Percentiles rank a stretch among this genome's conserved stretches.
Conservation (phyloP, 2,888 invertebrate genomes). For the Dorcus parallelipipedus region DNA sequence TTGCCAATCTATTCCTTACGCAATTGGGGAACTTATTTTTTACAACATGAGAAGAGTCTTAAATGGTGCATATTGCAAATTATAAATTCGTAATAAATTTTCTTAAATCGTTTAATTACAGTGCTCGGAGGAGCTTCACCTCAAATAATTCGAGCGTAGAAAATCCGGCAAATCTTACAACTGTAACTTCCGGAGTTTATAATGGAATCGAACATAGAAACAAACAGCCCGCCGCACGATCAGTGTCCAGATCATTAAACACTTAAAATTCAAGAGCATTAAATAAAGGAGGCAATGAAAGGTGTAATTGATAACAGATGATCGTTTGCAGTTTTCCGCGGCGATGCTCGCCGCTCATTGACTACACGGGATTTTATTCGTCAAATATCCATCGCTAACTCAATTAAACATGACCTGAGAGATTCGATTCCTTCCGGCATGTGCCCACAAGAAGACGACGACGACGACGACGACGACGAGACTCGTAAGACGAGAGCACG, state of each 20-base stretch:
- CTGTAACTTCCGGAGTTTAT: no score
- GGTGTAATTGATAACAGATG: slow-evolving; percentile 49
- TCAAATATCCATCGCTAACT: slow-evolving; percentile 42
- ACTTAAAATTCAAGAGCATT: slow-evolving; percentile 43
- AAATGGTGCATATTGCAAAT: no score
- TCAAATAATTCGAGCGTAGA: no score
- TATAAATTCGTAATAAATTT: no score
- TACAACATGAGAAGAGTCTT: no score
- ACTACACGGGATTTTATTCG: slow-evolving; percentile 31
- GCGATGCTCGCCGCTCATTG: slow-evolving; percentile 13
- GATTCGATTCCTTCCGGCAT: slow-evolving; percentile 36
- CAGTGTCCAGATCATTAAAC: slow-evolving; percentile 40
- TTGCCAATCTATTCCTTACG: no score
- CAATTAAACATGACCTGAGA: slow-evolving; percentile 40
- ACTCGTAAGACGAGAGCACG: no score
- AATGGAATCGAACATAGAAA: neutral
- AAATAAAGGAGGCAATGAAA: slow-evolving; percentile 48
- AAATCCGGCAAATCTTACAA: no score
- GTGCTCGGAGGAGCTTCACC: no score
- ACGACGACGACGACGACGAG: no score
- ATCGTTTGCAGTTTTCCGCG: slow-evolving; percentile 32
- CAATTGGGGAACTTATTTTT: no score
- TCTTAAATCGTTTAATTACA: no score
- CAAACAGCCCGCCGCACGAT: neutral
- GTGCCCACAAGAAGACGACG: neutral